These are phyloP conservation scores for Psittacula cyanocephala DNA, from an alignment of 2,113 vertebrate species.

Conservation along the genomic window DNA sequence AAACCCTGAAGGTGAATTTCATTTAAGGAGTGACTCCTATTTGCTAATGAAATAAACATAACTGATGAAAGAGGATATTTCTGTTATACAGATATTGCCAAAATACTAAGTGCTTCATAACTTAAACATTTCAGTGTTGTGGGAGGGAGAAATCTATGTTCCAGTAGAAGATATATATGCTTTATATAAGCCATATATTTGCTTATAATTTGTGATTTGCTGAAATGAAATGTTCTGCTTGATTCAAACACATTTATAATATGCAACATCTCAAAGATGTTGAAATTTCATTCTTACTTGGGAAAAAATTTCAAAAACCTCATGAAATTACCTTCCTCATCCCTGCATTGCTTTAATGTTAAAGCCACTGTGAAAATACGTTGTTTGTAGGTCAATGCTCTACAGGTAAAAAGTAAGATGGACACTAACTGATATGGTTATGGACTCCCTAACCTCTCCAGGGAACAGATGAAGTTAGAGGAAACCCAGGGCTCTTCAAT, in stretches of 20 bases:
- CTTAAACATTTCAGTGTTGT: neutral
- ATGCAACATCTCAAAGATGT: neutral
- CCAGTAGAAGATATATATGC: neutral
- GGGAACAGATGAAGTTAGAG: neutral
- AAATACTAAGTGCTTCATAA: neutral
- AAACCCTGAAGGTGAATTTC: neutral
- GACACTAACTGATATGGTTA: neutral
- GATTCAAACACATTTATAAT: neutral
- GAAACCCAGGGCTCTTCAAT: neutral
- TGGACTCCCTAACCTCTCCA: neutral
- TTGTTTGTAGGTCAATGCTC: neutral
- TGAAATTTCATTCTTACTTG: neutral
- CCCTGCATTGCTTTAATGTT: neutral
- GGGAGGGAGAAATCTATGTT: neutral
- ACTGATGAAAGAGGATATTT: neutral
- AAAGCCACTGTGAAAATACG: neutral
- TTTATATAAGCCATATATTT: neutral
- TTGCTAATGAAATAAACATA: neutral
- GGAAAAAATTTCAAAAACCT: neutral
- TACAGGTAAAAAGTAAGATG: neutral
- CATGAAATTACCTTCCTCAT: neutral
- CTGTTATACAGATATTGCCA: neutral
- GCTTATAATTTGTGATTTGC: neutral
- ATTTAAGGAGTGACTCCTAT: neutral
- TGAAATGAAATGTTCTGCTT: neutral